Conservation (phyloP, 2,797 vertebrate genomes). For the Brachymystax lenok region DNA sequence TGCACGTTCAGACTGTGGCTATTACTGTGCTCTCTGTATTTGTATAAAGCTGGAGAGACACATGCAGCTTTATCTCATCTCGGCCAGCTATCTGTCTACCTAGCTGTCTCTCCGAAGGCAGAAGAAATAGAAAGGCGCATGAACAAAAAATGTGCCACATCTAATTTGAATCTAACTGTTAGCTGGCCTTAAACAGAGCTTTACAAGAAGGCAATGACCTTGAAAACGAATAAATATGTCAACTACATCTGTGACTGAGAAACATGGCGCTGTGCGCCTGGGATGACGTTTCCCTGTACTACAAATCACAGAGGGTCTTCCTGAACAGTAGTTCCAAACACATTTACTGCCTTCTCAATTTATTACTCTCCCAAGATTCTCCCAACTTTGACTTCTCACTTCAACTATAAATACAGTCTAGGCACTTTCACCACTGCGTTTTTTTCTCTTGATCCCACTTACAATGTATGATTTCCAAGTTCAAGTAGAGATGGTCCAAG, state of each 20-base stretch:
- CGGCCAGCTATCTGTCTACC: constrained; percentile 73
- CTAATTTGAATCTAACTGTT: constrained; percentile 52
- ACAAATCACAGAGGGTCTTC: constrained; percentile 21
- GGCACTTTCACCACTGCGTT: not conserved
- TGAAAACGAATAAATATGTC: constrained; percentile 31
- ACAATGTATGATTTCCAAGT: constrained; percentile 51
- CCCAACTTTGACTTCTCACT: constrained; percentile 12
- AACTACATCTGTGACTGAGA: constrained; percentile 11
- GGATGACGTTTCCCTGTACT: constrained; percentile 14
- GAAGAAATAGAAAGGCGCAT: constrained; percentile 39
- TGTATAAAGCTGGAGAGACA: constrained; percentile 74
- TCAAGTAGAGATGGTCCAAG: constrained; percentile 50
- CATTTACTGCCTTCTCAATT: constrained; percentile 24
- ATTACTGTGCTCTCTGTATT: constrained; percentile 74
- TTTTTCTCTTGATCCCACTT: constrained; percentile 28
- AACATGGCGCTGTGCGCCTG: constrained; percentile 6
- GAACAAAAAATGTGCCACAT: constrained; percentile 39
- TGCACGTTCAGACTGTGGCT: constrained; percentile 72
- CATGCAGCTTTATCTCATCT: constrained; percentile 76
- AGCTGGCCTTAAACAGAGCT: constrained; percentile 31
- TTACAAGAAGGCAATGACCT: constrained; percentile 30
- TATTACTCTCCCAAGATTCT: constrained; percentile 22
- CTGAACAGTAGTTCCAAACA: constrained; percentile 11
- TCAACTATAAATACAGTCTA: not conserved
- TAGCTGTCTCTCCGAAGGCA: constrained; percentile 59